These are phyloP conservation scores for Aythya baeri DNA, from an alignment of 2,113 vertebrate genomes.

Conservation along the genomic window DNA sequence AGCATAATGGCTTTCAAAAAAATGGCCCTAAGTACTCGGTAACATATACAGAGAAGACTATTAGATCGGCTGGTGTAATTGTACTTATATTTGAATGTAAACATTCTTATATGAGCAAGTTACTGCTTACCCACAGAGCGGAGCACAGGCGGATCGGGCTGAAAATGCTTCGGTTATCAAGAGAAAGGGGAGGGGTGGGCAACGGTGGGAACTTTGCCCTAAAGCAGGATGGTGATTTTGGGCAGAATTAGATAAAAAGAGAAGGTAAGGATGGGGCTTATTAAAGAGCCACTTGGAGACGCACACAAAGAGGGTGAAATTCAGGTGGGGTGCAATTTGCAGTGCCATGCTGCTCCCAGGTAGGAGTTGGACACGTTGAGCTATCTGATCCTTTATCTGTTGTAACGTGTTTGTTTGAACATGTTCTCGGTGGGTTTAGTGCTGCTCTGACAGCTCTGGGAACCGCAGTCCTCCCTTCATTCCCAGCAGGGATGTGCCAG, in stretches of 20 bases:
- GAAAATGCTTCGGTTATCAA: neutral
- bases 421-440: neutral
- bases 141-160: neutral
- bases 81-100: conserved; percentile 82
- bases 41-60: conserved; percentile 86
- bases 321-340: accelerated
- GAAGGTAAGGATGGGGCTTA: neutral
- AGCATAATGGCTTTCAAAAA: conserved; percentile 79
- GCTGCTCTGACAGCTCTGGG: conserved; percentile 34
- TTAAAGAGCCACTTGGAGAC: neutral
- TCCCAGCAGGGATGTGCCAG: neutral
- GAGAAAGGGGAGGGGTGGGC: neutral
- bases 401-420: neutral
- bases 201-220: conserved; percentile 5
- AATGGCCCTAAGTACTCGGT: conserved; percentile 79
- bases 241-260: neutral
- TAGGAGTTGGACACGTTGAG: neutral
- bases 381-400: neutral
- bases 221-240: neutral
- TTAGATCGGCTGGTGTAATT: conserved; percentile 81
- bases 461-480: accelerated
- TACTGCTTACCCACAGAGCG: conserved; percentile 52
- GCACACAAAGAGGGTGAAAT: neutral
- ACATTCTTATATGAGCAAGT: conserved; percentile 78
- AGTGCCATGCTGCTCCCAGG: neutral